These are phyloP conservation scores for Trogon surrucura DNA, from an alignment of 2,113 vertebrate species.

Conservation along the genomic window DNA sequence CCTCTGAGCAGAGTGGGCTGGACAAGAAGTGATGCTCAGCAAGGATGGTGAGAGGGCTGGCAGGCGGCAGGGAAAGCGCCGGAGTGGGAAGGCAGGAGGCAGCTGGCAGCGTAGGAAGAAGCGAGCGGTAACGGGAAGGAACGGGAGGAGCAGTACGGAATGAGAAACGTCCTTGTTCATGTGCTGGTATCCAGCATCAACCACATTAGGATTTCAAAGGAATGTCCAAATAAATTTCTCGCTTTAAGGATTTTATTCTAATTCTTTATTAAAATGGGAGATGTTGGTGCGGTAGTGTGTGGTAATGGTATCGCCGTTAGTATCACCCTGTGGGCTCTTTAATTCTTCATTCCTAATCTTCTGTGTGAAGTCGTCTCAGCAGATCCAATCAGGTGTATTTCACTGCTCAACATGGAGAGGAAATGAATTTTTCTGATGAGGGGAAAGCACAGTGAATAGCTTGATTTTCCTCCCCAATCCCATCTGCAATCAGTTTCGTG, in stretches of 20 bases:
- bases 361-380: background rate
- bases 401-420: conserved; percentile 27
- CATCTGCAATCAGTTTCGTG: conserved; percentile 35
- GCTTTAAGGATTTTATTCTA: background rate
- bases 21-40: rapidly evolving
- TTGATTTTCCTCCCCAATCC: background rate
- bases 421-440: conserved; percentile 49
- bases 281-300: too few relatives aligned
- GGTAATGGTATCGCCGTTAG: background rate
- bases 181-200: background rate
- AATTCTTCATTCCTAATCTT: background rate
- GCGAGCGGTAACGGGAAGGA: background rate
- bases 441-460: conserved; percentile 25
- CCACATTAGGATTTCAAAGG: background rate
- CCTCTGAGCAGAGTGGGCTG: background rate
- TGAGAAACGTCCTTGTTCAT: rapidly evolving
- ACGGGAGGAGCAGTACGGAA: background rate
- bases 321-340: background rate
- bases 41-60: background rate
- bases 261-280: background rate
- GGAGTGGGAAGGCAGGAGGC: background rate
- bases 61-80: rapidly evolving
- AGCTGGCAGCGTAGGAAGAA: background rate
- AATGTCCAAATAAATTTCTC: background rate
- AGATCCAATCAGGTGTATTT: conserved; percentile 41